phyloP scores from a whole-genome alignment of 2,113 vertebrate genomes.

The Dinomys branickii region DNA sequence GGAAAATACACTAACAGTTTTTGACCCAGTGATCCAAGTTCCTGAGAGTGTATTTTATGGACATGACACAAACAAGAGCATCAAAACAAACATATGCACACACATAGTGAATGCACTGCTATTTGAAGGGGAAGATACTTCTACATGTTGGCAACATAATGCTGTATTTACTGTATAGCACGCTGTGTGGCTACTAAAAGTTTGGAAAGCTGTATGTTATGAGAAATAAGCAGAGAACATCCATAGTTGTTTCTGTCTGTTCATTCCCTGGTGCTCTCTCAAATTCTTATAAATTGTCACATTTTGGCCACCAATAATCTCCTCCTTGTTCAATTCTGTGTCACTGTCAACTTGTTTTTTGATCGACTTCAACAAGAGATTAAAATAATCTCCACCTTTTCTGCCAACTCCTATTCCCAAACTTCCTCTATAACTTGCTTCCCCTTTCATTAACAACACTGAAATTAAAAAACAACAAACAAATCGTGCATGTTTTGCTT shows the following conservation, averaged over 20 bases:
- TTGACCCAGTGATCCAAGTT: neutral
- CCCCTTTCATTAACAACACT: accelerated
- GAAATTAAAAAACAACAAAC: neutral
- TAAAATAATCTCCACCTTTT: neutral
- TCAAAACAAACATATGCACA: neutral
- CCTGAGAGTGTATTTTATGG: neutral
- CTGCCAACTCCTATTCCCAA: neutral
- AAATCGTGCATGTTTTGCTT: neutral
- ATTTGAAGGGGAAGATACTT: neutral
- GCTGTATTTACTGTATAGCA: neutral
- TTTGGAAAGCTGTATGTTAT: neutral
- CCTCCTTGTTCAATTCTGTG: neutral
- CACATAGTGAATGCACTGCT: neutral
- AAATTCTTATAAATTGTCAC: neutral
- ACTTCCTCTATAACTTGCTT: neutral
- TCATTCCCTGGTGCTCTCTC: neutral
- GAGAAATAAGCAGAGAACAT: neutral
- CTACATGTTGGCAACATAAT: neutral
- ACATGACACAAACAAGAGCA: neutral
- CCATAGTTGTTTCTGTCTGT: neutral
- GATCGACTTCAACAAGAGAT: neutral
- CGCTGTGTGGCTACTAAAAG: neutral
- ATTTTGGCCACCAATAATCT: neutral
- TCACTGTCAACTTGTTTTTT: neutral
- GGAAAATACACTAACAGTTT: neutral